phyloP scores from a whole-genome alignment of 2,113 vertebrate genomes.

The Clarias gariepinus region DNA sequence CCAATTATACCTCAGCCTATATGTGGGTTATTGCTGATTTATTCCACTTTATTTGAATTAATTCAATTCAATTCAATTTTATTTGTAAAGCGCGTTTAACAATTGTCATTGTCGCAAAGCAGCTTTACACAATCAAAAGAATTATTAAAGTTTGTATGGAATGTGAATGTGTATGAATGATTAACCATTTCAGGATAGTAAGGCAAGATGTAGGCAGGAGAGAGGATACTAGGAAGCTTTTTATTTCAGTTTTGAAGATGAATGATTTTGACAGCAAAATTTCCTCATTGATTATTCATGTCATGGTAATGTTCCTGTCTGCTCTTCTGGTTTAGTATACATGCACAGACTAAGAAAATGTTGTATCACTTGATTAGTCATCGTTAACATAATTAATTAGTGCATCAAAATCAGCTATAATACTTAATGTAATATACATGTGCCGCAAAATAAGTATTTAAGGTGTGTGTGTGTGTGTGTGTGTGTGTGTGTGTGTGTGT shows the following conservation, averaged over 20 bases:
- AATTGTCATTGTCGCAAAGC: too few relatives aligned
- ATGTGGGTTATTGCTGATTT: neutral
- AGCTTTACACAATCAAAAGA: too few relatives aligned
- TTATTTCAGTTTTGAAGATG: constrained; percentile 37
- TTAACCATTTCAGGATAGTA: neutral
- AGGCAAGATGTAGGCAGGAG: neutral
- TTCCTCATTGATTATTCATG: constrained; percentile 36
- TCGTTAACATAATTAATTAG: constrained; percentile 1
- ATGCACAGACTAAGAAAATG: constrained; percentile 5
- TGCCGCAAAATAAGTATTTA: neutral
- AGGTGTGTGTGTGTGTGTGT: too few relatives aligned
- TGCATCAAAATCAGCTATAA: neutral
- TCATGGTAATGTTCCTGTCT: constrained; percentile 24
- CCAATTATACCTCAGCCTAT: neutral
- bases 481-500: neutral
- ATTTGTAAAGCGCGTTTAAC: too few relatives aligned
- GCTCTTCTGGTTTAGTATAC: constrained; percentile 18
- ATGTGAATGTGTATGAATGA: too few relatives aligned
- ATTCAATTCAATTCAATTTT: too few relatives aligned
- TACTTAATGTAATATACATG: neutral
- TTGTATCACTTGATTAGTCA: constrained; percentile 26
- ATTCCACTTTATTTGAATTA: constrained; percentile 23
- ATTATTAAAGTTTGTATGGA: too few relatives aligned
- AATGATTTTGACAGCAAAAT: constrained; percentile 37
- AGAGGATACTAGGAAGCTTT: neutral